Percentiles rank a stretch among this genome's conserved stretches.
These are phyloP conservation scores for Tanytarsus gracilentus DNA, from an alignment of 2,888 invertebrate genomes.

Conservation along the genomic window DNA sequence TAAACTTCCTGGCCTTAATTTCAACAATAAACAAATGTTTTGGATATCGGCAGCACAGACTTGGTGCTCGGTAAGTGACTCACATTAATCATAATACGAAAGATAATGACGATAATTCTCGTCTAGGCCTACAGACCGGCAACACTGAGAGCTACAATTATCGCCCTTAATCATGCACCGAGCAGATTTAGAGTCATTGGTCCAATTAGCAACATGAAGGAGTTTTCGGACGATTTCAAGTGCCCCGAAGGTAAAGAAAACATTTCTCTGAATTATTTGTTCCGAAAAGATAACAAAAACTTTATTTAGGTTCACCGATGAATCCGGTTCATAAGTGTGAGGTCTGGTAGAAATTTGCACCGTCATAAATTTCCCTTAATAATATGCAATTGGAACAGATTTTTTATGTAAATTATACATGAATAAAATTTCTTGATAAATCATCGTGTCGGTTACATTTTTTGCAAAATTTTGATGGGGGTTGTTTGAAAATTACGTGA, in stretches of 20 bases:
- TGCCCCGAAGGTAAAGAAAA: conserved; percentile 57
- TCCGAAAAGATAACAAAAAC: background rate
- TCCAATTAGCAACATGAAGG: conserved; percentile 84
- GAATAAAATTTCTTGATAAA: too few species aligned
- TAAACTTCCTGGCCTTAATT: conserved; percentile 62
- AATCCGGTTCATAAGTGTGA: conserved; percentile 84
- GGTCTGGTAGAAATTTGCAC: conserved; percentile 62
- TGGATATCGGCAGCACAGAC: conserved; percentile 79
- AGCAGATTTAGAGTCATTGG: conserved; percentile 80
- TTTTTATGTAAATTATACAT: too few species aligned
- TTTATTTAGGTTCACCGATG: conserved; percentile 65
- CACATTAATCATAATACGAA: conserved; percentile 34
- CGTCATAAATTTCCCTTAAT: background rate
- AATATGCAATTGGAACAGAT: too few species aligned
- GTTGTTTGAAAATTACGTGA: too few species aligned
- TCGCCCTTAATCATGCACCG: conserved; percentile 72
- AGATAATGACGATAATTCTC: background rate
- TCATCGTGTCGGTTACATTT: too few species aligned
- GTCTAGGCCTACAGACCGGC: conserved; percentile 49
- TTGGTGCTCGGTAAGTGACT: conserved; percentile 77
- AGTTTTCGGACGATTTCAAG: conserved; percentile 79
- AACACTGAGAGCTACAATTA: conserved; percentile 51
- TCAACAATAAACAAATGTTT: conserved; percentile 62
- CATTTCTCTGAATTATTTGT: background rate
- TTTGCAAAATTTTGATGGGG: too few species aligned